Base-by-base conservation (phyloP, 2,888 invertebrate genomes). In the Cephus pulcher region DNA sequence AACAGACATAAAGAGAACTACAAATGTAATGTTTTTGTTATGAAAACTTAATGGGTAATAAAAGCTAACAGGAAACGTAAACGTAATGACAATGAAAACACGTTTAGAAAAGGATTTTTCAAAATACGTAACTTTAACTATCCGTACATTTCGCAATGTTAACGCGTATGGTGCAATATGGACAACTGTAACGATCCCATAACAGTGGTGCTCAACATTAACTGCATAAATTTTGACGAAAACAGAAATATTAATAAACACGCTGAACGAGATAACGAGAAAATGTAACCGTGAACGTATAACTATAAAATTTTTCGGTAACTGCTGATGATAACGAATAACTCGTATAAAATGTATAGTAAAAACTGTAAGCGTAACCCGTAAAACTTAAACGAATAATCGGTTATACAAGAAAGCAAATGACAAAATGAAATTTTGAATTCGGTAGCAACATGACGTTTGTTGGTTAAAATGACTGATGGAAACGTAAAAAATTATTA, bases 161-260 rank as follows among this genome's bases (percentile, higher is more conserved):
- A 69, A 77, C 32, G 70, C 23, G 32, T 75, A 70, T 76, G 75
- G 78, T 76, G 56, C 56, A 56, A 56, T 2, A 23, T 56, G 76
- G 75, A 76, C 81, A 76, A 75, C 74, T 81, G 80, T 81, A 80
- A 83, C 73, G 76, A 78, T 80, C 83, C 74, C 82, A 86, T 84
- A 84, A 84, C 82, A 85, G 84, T 81, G 83, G 82, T 84, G 85
- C 84, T 82, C 81, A 84, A 86, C 84, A 80, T 81, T 73, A 84
- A 84, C 82, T 83, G 83, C 82, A 79, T 83, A 84, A 82, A 84
- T 85, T 85, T 75, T 75, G 76, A 35, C 68, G 78, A 83, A 82
- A 79, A 80, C 37, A 79, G 33, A 83, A 82, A 83, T 80, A 40
- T 78, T 80, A 79, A 79, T 78, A 78, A 80, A 82, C 75, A 77